A percentile compares a stretch with the other conserved stretches of the same genome.
Evolutionary conservation across 2,888 invertebrate species (phyloP).

Genomic region (Andrena bicolor): DNA sequence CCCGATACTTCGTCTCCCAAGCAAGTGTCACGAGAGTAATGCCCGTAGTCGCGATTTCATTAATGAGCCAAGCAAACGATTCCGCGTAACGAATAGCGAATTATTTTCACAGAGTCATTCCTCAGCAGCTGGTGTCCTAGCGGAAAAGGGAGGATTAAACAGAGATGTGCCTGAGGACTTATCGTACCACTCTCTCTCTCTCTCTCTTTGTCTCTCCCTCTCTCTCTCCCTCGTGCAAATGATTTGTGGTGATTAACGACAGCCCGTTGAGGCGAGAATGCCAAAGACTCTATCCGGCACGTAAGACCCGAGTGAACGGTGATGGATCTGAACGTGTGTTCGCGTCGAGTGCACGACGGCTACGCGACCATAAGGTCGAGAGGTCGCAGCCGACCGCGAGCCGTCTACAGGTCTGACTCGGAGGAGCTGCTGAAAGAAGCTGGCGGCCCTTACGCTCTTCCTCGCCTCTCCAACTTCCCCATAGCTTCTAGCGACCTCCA

Average conservation of each 20-base stretch:
- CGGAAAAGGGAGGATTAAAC: neutral
- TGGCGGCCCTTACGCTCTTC: slow-evolving; percentile 76
- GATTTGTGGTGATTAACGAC: slow-evolving; percentile 19
- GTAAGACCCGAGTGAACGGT: neutral
- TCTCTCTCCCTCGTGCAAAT: neutral
- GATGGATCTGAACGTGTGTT: slow-evolving; percentile 81
- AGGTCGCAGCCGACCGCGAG: slow-evolving; percentile 82
- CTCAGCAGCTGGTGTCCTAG: slow-evolving; percentile 1
- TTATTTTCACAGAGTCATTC: slow-evolving; percentile 44
- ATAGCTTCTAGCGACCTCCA: slow-evolving; percentile 68
- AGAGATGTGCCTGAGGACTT: slow-evolving; percentile 3
- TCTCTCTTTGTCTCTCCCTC: neutral
- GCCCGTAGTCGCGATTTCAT: slow-evolving; percentile 7
- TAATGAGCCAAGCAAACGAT: slow-evolving; percentile 30
- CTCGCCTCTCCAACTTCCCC: slow-evolving; percentile 71
- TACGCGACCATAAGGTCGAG: slow-evolving; percentile 94
- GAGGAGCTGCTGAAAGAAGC: slow-evolving; percentile 79
- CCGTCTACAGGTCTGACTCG: slow-evolving; percentile 80
- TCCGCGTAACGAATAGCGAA: slow-evolving; percentile 27
- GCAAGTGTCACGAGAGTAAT: slow-evolving; percentile 39
- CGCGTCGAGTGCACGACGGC: slow-evolving; percentile 91
- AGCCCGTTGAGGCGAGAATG: slow-evolving; percentile 28
- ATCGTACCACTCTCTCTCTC: slow-evolving; percentile 1
- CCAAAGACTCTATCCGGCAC: neutral
- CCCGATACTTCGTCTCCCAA: neutral